Evolutionary conservation across 2,797 vertebrate species (phyloP).

Genomic region (Psittacula derbiana): DNA sequence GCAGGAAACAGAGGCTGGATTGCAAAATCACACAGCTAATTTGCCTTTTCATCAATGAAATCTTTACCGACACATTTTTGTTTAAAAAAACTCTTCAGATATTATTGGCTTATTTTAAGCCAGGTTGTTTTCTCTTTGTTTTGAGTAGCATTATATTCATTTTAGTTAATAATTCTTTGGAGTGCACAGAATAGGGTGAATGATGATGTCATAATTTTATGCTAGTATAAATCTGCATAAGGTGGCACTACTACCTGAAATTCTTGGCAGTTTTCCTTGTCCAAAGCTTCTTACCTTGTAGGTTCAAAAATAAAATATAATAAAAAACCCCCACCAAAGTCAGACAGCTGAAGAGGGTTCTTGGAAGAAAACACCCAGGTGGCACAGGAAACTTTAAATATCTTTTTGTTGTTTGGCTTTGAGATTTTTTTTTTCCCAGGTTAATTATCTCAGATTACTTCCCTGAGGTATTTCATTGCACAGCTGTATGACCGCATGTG

Average conservation of each 20-base stretch:
- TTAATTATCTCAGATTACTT: background rate
- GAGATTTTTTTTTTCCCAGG: fast-evolving
- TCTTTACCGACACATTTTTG: background rate
- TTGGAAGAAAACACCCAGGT: background rate
- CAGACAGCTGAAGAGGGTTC: background rate
- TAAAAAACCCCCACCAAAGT: fast-evolving
- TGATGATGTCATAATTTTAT: background rate
- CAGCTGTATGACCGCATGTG: background rate
- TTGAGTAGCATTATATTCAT: background rate
- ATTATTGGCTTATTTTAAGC: background rate
- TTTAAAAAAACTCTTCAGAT: background rate
- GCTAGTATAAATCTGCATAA: background rate
- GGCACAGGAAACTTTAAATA: background rate
- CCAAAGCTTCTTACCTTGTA: background rate
- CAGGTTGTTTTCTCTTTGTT: background rate
- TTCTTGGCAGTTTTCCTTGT: background rate
- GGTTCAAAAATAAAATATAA: background rate
- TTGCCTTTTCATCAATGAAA: background rate
- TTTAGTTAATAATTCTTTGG: background rate
- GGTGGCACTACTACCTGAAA: background rate
- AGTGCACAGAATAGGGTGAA: background rate
- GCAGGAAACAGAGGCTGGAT: background rate
- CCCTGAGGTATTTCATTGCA: background rate
- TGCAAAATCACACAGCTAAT: background rate
- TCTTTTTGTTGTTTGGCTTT: background rate